Evolutionary conservation across 2,888 invertebrate genomes (phyloP).

Genomic region (Hirtodrosophila cameraria): DNA sequence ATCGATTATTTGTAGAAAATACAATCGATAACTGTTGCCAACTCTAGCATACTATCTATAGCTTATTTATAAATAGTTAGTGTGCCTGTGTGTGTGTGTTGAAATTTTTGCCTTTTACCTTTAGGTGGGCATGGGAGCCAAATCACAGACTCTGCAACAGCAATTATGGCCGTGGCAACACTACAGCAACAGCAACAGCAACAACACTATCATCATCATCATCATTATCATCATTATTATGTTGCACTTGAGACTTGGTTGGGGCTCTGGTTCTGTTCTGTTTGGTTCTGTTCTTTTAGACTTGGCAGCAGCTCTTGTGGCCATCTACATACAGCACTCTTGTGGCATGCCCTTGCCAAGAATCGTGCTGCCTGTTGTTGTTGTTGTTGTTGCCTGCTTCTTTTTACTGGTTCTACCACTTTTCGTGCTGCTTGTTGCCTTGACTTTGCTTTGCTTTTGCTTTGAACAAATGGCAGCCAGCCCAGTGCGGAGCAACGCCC

Average conservation of each 20-base stretch:
- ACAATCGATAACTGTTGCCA: no score
- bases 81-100: constrained; percentile 18
- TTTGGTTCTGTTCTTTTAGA: constrained; percentile 30
- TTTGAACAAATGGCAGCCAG: constrained; percentile 73
- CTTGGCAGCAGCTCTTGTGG: constrained; percentile 14
- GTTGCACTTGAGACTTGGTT: constrained; percentile 60
- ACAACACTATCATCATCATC: constrained; percentile 27
- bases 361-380: constrained; percentile 37
- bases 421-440: constrained; percentile 47
- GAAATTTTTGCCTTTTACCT: neutral
- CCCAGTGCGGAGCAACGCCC: constrained; percentile 56
- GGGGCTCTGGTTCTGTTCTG: constrained; percentile 23
- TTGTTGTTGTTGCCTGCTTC: constrained; percentile 16
- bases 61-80: constrained; percentile 25
- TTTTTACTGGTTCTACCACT: constrained; percentile 62
- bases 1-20: no score
- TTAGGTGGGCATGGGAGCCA: constrained; percentile 34
- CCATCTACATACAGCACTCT: constrained; percentile 21
- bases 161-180: constrained; percentile 58
- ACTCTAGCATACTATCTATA: constrained; percentile 17
- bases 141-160: constrained; percentile 53
- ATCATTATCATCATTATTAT: constrained; percentile 43
- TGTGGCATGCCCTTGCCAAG: constrained; percentile 58
- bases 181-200: constrained; percentile 10
- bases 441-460: constrained; percentile 57